Base-by-base conservation (phyloP, 2,113 vertebrate genomes). In the Australoheros scitulus region DNA sequence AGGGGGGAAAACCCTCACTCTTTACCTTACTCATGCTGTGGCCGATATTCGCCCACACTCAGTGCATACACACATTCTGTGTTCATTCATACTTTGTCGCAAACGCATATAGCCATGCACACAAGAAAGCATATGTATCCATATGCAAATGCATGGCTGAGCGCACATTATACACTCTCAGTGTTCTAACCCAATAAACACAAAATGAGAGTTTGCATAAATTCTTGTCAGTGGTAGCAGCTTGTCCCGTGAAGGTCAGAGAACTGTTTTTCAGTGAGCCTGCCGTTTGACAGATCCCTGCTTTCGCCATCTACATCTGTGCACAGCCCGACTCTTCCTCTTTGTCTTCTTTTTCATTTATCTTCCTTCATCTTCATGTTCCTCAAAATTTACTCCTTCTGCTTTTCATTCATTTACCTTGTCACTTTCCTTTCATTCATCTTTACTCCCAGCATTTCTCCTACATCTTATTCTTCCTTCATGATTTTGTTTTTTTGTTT, bases 201-300 rank as follows among this genome's bases (percentile, higher is more conserved):
- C 72, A 90, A 88, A 93, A 89, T 93, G 91, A 93, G 85, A 81
- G 76, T 65, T 7, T 78, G 85, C 93, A 92, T 95, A 92, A 91
- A 94, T 95, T 92, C 86, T 72, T 22, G 88, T 89, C 88, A 58
- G 82, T 56, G 79, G 89, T 18, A 88, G 82, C 88, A 83, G 89
- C 87, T 85, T 87, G 90, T 91, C 89, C 90, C 60, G 20, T 92
- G 92, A 94, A 95, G 93, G 94, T 95, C 93, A 93, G 64, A 89
- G 84, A 70, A 7, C 61, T n/a, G 80, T 83, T 89, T 87, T 88
- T 87, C 85, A 61, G 83, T 34, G 80, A 75, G 86, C 92, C 90
- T 77, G 86, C 83, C 22, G 88, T 82, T 85, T 92, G 93, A 93
- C 88, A 59, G 91, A 92, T 94, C 86, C 83, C 77, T 6, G 38